Evolutionary conservation across 2,113 vertebrate genomes (phyloP), one percentile per base, ranked within the genome.

Genomic region (Osmerus eperlanus): DNA sequence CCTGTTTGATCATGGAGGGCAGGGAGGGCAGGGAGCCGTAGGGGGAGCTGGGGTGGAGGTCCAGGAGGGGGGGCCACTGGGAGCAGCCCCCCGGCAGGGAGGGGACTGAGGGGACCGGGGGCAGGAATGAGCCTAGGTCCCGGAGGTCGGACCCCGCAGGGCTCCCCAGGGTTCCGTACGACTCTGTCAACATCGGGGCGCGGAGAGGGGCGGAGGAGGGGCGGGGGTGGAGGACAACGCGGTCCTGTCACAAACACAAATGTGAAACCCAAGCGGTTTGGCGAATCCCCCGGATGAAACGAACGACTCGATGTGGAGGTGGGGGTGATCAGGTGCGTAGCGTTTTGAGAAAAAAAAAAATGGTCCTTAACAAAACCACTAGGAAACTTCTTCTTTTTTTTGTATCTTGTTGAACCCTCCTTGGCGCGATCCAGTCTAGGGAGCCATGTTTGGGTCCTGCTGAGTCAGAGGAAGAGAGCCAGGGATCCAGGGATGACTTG

Each of bases 1-100:
- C 97, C 89, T 98, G 97, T 84, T 98, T 99, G 91, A 99, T 96
- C 85, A 98, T 95, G 72, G 97, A 95, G 87, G 95, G 95, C 86
- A 96, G 95, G 19, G 95, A 92, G 62, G 95, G 91, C 80, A 97
- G 89, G 13, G 95, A 91, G 89, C 92, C 78, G 81, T 96, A 93
- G 65, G 95, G 82, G 78, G 94, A 92, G 25, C 92, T 89, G 5
- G 96, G 92, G 72, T 96, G 94, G 66, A 98, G 96, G 93, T 98
- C 96, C 89, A 98, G 89, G 65, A 98, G 93, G 0, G 95, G 96
- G 2, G 94, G 94, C 96, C 96, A 99, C 88, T 97, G 96, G 16
- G 92, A 90, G 23, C 94, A 93, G 25, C 92, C 90, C 55, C 93
- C 93, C 11, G 89, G 77, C 81, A 98, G 90, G 41, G 95, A 90